These are phyloP conservation scores for Habropoda laboriosa DNA, from an alignment of 1,140 invertebrate species.

Conservation along the genomic window DNA sequence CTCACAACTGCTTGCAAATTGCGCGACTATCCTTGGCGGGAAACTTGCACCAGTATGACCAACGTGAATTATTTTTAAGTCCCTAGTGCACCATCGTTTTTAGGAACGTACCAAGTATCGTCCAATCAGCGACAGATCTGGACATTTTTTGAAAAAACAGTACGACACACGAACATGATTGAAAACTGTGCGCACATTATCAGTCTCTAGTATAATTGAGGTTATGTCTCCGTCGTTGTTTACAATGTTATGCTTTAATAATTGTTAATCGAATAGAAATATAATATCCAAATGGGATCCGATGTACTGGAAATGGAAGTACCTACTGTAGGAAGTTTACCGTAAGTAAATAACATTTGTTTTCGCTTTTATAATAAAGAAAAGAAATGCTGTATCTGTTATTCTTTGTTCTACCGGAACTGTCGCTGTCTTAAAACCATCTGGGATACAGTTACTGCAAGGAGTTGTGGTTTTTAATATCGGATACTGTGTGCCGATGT, in stretches of 20 bases:
- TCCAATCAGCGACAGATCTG: not conserved
- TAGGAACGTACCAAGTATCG: not conserved
- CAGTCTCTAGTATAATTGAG: not conserved
- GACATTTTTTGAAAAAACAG: not conserved
- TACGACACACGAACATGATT: not conserved
- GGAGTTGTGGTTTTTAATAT: slow-evolving; percentile 79
- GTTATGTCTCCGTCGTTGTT: slow-evolving; percentile 13
- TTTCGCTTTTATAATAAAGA: too few species aligned
- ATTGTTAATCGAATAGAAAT: slow-evolving; percentile 3
- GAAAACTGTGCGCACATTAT: not conserved
- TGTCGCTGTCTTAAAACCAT: not conserved
- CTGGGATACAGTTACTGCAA: slow-evolving; percentile 74
- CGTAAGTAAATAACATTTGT: slow-evolving; percentile 67
- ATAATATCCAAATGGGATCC: not conserved
- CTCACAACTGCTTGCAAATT: not conserved
- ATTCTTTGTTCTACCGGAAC: not conserved
- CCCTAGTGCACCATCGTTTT: not conserved
- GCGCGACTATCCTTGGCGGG: not conserved
- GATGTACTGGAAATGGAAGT: slow-evolving; percentile 51
- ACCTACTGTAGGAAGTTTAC: slow-evolving; percentile 71
- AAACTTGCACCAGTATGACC: not conserved
- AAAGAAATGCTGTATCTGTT: not conserved
- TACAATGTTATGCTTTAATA: not conserved
- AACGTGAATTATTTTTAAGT: not conserved
- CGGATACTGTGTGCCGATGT: slow-evolving; percentile 78